Percentiles rank a stretch among this genome's conserved stretches.
Conservation (phyloP, 2,888 invertebrate species). For the Eupithecia inturbata region DNA sequence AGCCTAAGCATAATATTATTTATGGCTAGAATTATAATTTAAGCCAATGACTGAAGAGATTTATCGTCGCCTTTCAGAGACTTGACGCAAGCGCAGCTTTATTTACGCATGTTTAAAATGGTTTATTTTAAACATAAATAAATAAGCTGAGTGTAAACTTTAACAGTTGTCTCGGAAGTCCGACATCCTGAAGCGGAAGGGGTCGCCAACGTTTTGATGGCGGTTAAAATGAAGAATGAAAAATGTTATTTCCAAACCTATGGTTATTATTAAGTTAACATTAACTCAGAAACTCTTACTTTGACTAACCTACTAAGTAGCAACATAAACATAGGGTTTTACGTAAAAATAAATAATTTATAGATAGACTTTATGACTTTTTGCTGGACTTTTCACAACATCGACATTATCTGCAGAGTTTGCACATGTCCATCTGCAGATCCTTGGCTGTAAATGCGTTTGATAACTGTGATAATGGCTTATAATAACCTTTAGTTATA, state of each 20-base stretch:
- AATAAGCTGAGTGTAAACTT: slow-evolving; percentile 70
- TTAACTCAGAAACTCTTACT: background rate
- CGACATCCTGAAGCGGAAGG: slow-evolving; percentile 69
- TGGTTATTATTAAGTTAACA: background rate
- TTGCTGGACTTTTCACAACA: background rate
- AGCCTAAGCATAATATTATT: background rate
- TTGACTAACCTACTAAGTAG: background rate
- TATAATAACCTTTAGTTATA: no score
- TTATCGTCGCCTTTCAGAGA: slow-evolving; percentile 7
- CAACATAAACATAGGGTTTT: background rate
- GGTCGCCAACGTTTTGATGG: slow-evolving; percentile 53
- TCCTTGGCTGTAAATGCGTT: no score
- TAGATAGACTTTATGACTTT: no score
- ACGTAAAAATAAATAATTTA: no score
- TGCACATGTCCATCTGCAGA: no score
- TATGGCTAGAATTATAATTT: slow-evolving; percentile 3
- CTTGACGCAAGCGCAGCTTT: slow-evolving; percentile 38
- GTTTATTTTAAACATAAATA: slow-evolving; percentile 73
- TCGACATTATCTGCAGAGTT: no score
- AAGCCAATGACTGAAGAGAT: slow-evolving; percentile 1
- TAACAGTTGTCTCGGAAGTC: slow-evolving; percentile 79
- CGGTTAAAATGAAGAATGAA: background rate
- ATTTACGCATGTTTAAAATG: slow-evolving; percentile 52
- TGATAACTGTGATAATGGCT: no score
- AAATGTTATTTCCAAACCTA: background rate